A percentile compares a stretch with the other conserved stretches of the same genome.
phyloP scores from a whole-genome alignment of 2,888 invertebrate genomes.

The Pachliopta kotzebuea region DNA sequence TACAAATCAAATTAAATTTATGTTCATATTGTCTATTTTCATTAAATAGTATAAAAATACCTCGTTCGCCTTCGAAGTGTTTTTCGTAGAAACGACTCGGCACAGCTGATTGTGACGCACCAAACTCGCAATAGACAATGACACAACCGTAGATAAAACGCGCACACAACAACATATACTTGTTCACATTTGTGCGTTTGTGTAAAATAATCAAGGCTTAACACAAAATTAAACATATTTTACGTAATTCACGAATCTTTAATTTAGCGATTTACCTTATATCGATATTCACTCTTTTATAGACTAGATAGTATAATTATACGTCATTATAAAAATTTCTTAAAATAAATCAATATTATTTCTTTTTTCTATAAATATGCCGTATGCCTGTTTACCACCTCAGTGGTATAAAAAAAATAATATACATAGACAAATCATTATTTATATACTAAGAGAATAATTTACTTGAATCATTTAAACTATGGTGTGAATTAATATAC shows the following conservation, averaged over 20 bases:
- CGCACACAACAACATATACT: slow-evolving; percentile 3
- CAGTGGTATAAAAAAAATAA: no score
- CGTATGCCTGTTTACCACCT: no score
- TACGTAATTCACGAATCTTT: no score
- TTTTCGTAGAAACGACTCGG: slow-evolving; percentile 30
- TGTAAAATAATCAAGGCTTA: background rate
- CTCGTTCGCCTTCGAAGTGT: slow-evolving; percentile 12
- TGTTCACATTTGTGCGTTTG: background rate
- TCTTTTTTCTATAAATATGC: no score
- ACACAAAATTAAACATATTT: no score
- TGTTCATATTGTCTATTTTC: slow-evolving; percentile 24
- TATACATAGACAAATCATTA: background rate
- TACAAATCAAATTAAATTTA: slow-evolving; percentile 3
- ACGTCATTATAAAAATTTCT: no score
- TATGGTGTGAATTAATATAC: background rate
- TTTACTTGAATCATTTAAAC: no score
- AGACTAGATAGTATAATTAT: no score
- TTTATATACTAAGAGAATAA: background rate
- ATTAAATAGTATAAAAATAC: slow-evolving; percentile 23
- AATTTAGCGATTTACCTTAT: no score
- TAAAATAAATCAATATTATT: no score
- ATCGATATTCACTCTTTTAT: no score
- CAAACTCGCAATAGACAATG: slow-evolving; percentile 29
- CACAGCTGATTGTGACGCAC: slow-evolving; percentile 51
- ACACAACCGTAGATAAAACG: slow-evolving; percentile 25